A percentile compares a stretch with the other conserved stretches of the same genome.
Evolutionary conservation across 2,888 invertebrate genomes (phyloP).

Genomic region (Mythimna albipuncta): DNA sequence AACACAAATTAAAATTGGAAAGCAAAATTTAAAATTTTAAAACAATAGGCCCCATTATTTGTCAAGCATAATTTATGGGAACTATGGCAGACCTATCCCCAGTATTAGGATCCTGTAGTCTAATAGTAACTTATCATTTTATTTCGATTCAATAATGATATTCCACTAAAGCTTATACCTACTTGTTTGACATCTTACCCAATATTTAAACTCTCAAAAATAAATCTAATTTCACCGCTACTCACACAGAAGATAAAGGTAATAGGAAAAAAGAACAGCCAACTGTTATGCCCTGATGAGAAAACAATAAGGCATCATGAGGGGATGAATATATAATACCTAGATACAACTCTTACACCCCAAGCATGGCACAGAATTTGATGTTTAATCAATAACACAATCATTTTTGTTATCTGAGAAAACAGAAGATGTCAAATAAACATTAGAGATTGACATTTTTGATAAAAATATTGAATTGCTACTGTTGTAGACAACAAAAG

Average conservation of each 20-base stretch:
- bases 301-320: neutral
- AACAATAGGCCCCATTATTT: no score
- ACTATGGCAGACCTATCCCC: neutral
- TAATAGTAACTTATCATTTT: neutral
- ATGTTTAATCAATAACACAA: constrained; percentile 42
- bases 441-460: constrained; percentile 13
- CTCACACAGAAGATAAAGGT: neutral
- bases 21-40: neutral
- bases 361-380: neutral
- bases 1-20: neutral
- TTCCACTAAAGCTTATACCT: neutral
- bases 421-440: constrained; percentile 24
- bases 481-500: neutral
- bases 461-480: constrained; percentile 5
- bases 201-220: neutral
- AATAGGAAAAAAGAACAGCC: neutral
- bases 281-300: constrained; percentile 5
- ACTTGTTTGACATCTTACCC: neutral
- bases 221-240: neutral
- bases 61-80: neutral
- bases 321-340: neutral
- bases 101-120: neutral
- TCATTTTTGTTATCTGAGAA: neutral
- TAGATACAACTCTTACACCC: neutral
- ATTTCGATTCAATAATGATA: neutral